These are phyloP conservation scores for Drosophila paulistorum DNA, from an alignment of 1,140 invertebrate species.

Conservation along the genomic window DNA sequence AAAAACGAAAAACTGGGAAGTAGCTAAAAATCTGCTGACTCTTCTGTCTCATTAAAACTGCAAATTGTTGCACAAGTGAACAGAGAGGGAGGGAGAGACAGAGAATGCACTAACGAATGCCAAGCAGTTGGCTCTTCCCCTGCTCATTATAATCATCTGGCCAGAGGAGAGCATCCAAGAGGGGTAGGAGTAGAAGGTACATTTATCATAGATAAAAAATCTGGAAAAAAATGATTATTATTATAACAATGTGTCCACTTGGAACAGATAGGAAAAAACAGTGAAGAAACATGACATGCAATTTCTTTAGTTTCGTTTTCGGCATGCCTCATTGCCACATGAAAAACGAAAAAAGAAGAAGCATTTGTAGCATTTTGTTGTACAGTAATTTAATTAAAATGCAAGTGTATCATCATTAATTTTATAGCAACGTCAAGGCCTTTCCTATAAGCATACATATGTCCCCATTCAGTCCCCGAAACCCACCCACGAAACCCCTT, in stretches of 20 bases:
- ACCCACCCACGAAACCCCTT: too few species aligned
- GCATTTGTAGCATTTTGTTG: slow-evolving; percentile 14
- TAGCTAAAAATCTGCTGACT: slow-evolving; percentile 51
- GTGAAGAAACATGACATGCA: slow-evolving; percentile 13
- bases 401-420: slow-evolving; percentile 78
- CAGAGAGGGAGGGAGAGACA: background rate
- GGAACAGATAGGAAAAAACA: background rate
- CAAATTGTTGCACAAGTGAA: slow-evolving; percentile 52
- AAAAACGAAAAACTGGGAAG: background rate
- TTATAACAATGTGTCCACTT: slow-evolving; percentile 9
- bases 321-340: slow-evolving; percentile 54
- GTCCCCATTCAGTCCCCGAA: background rate
- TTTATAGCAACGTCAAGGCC: slow-evolving; percentile 58
- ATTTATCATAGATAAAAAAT: slow-evolving; percentile 14
- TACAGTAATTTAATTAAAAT: slow-evolving; percentile 74
- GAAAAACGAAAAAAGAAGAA: slow-evolving; percentile 20
- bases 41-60: slow-evolving; percentile 60
- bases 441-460: slow-evolving; percentile 19
- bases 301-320: slow-evolving; percentile 16
- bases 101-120: slow-evolving; percentile 34
- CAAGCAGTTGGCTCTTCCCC: background rate
- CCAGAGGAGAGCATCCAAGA: background rate
- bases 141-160: slow-evolving; percentile 3
- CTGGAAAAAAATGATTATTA: background rate
- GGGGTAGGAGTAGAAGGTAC: background rate